phyloP scores from a whole-genome alignment of 2,888 invertebrate species.

The Trachelus troglodyta region DNA sequence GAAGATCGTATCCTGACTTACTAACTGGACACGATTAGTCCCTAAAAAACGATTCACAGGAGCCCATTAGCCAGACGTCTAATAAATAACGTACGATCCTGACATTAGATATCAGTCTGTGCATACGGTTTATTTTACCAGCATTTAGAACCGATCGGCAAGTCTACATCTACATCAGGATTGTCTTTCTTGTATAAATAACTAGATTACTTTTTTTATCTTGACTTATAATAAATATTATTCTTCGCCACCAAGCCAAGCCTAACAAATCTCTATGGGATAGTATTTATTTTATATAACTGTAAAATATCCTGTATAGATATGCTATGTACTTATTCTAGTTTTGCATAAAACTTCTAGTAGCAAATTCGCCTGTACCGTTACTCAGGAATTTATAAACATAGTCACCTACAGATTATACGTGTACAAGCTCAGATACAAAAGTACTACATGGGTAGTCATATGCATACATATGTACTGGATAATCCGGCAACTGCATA shows the following conservation, averaged over 20 bases:
- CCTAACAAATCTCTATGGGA: not conserved
- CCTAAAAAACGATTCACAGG: not conserved
- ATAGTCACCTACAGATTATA: not conserved
- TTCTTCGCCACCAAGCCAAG: not conserved
- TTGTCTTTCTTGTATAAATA: not conserved
- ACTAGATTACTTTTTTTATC: not conserved
- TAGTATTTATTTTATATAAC: not conserved
- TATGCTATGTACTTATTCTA: not conserved
- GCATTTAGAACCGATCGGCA: not conserved
- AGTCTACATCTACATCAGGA: not conserved
- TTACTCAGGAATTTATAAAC: not conserved
- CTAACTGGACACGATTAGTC: not conserved
- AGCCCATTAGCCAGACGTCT: constrained; percentile 3
- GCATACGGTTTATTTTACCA: not conserved
- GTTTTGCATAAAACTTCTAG: not conserved
- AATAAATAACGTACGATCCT: constrained; percentile 4
- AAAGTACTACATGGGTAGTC: not conserved
- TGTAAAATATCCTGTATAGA: not conserved
- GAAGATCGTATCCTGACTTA: not conserved
- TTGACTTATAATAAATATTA: not conserved
- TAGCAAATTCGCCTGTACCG: not conserved
- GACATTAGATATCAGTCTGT: not conserved
- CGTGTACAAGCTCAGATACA: not conserved
- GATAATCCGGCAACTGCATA: not conserved
- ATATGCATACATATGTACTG: not conserved